phyloP scores from a whole-genome alignment of 2,113 vertebrate species.

The Pachycephala philippinensis region DNA sequence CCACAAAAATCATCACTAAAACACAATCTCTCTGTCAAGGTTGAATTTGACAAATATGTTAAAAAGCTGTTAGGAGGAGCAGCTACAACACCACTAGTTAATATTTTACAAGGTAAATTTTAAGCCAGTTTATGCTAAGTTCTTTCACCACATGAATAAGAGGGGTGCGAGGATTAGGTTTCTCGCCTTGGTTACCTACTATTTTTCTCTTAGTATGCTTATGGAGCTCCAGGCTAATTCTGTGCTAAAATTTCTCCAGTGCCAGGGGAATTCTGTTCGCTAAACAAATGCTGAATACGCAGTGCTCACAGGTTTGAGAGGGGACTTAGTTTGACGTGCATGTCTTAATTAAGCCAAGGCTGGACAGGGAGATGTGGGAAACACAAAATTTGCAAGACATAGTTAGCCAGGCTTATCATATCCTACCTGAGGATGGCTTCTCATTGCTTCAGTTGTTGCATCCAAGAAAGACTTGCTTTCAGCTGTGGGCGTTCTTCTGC shows the following conservation, averaged over 20 bases:
- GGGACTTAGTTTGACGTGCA: neutral
- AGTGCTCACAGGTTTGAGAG: neutral
- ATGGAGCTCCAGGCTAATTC: neutral
- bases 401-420: neutral
- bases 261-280: neutral
- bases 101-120: conserved; percentile 8
- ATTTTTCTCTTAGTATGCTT: neutral
- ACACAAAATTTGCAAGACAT: neutral
- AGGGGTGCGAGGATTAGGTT: neutral
- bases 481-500: neutral
- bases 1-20: neutral
- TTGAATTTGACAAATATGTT: neutral
- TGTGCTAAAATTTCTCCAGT: neutral
- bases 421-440: neutral
- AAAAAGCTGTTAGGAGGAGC: neutral
- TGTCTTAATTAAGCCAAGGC: neutral
- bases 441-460: neutral
- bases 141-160: neutral
- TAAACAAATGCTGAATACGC: neutral
- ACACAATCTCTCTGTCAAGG: neutral
- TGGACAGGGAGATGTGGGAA: neutral
- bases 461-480: neutral
- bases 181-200: neutral
- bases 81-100: neutral
- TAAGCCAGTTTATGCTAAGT: neutral